These are phyloP conservation scores for Drosophila paramelanica DNA, from an alignment of 2,888 invertebrate species.

Conservation along the genomic window DNA sequence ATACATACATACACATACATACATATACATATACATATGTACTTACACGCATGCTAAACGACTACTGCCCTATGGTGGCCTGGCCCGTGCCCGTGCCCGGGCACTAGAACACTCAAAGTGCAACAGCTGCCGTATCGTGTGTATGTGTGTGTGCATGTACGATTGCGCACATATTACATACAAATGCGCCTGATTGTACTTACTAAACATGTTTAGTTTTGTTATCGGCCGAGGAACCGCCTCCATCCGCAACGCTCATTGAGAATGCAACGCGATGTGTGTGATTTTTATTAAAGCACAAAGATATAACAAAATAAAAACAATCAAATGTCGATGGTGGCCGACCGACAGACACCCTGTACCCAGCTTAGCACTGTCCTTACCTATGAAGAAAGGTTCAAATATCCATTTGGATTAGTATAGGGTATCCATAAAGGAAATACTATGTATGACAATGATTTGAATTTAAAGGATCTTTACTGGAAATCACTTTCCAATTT, in stretches of 20 bases:
- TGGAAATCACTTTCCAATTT: not conserved
- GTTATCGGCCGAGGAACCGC: constrained; percentile 60
- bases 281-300: constrained; percentile 65
- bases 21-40: not conserved
- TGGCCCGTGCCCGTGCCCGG: constrained; percentile 62
- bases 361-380: too few relatives aligned
- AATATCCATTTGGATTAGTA: too few relatives aligned
- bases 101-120: constrained; percentile 42
- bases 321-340: not conserved
- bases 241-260: constrained; percentile 65
- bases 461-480: not conserved
- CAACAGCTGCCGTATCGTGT: constrained; percentile 36
- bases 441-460: too few relatives aligned
- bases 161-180: constrained; percentile 6
- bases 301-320: constrained; percentile 36
- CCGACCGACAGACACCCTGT: not conserved
- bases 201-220: constrained; percentile 64
- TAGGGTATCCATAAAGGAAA: too few relatives aligned
- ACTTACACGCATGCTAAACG: constrained; percentile 56
- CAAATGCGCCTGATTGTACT: constrained; percentile 52
- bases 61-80: constrained; percentile 49
- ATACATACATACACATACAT: constrained; percentile 5
- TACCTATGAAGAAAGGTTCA: too few relatives aligned
- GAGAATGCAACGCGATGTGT: constrained; percentile 70
- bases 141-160: not conserved